Evolutionary conservation across 92 coral and sea anemone genomes (phyloP).

Genomic region (Zoanthus solanderi): DNA sequence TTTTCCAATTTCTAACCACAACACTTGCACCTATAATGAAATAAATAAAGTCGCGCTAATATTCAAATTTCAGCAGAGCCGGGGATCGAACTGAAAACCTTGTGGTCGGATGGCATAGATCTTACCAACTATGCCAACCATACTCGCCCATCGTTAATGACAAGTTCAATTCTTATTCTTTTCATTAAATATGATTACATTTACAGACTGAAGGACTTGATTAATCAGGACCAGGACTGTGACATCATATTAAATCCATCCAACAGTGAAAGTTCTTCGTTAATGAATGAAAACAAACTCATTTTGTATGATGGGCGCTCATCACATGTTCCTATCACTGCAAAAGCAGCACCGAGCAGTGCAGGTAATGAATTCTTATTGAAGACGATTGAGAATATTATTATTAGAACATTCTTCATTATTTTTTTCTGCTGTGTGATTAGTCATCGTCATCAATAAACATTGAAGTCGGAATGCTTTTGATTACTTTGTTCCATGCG

Average conservation of each 20-base stretch:
- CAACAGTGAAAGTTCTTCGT: slow-evolving; percentile 5
- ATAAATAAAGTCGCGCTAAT: no score
- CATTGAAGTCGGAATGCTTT: no score
- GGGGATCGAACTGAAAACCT: no score
- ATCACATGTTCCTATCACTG: slow-evolving; percentile 20
- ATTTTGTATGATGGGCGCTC: neutral
- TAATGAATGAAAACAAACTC: slow-evolving; percentile 7
- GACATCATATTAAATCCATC: neutral
- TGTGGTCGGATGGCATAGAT: neutral
- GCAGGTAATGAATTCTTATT: slow-evolving; percentile 8
- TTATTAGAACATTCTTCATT: no score
- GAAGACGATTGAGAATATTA: no score
- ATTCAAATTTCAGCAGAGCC: no score
- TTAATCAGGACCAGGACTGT: slow-evolving; percentile 43
- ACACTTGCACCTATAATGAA: no score
- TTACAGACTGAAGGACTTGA: slow-evolving; percentile 68
- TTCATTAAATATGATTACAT: neutral
- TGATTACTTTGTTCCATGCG: no score
- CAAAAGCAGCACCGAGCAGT: slow-evolving; percentile 38
- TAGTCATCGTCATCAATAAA: no score
- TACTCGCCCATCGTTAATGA: neutral
- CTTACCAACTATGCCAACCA: neutral
- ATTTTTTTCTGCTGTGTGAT: no score
- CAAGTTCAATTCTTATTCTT: neutral
- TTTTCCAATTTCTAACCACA: no score